Base-by-base conservation (phyloP, 92 coral and sea anemone genomes). In the Bergia sp. region DNA sequence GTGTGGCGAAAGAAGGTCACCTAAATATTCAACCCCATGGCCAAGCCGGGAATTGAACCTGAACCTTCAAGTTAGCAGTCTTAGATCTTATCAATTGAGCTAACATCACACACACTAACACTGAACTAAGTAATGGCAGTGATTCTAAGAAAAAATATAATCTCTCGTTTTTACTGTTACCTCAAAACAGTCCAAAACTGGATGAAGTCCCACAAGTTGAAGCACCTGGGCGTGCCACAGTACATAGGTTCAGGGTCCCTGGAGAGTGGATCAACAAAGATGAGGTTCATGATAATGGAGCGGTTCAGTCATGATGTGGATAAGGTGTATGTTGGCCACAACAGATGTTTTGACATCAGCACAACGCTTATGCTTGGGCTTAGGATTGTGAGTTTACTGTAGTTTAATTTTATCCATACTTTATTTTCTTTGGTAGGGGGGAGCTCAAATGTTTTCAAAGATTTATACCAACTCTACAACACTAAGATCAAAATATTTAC, bases 231-330 rank as follows among this genome's bases (percentile, higher is more conserved):
- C 23, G 98, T 97, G 5, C 99, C 98, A 11, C 66, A 73, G 91
- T 97, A 94, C 75, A 86, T 93, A 67, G 99, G 98, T 3, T 96
- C 98, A 50, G 99, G 99, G 20, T 89, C 92, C 21, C 85, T 90
- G 73, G 99, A 97, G 38, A 91, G 91, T 43, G 92, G 89, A 13
- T 89, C 95, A 23, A 86, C 87, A 0, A 96, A 94, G 82, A 92
- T 94, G 91, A 93, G 99, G 41, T 97, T 97, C 73, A 88, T 97
- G 92, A 97, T 97, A 21, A 94, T 97, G 99, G 98, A 97, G 85
- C 90, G 99, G 83, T 97, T 90, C 80, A 96, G 94, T 36, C 80
- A 96, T 55, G 99, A 97, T 88, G 96, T 97, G 43, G 99, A 96
- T 81, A 90, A 95, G 82, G 92, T 97, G 11, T 94, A 94, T 64